These are phyloP conservation scores for Drosophila pseudoobscura DNA, from an alignment of 1,140 invertebrate genomes.

Conservation along the genomic window DNA sequence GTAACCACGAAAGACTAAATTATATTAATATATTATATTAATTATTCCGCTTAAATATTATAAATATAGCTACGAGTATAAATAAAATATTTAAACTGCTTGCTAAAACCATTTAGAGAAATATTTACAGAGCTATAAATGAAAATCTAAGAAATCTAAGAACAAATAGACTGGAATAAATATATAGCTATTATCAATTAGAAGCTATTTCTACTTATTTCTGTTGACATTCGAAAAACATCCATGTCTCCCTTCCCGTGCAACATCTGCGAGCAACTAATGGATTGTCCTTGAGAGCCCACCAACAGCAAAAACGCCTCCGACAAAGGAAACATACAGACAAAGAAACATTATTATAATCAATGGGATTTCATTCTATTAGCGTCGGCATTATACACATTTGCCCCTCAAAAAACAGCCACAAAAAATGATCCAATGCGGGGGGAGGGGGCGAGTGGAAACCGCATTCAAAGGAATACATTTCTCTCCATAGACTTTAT, in stretches of 20 bases:
- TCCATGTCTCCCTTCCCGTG: not conserved
- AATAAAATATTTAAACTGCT: no score
- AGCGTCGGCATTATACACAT: conserved; percentile 43
- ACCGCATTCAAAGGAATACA: conserved; percentile 54
- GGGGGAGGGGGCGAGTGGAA: conserved; percentile 25
- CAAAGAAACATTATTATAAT: conserved; percentile 63
- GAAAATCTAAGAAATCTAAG: not conserved
- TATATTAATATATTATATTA: no score
- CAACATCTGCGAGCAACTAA: conserved; percentile 32
- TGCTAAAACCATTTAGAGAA: no score
- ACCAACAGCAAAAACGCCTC: conserved; percentile 7
- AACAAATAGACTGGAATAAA: not conserved
- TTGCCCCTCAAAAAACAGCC: conserved; percentile 42
- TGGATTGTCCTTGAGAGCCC: conserved; percentile 40
- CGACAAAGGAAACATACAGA: conserved; percentile 37
- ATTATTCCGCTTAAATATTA: no score
- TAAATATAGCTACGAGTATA: no score
- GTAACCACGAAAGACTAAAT: not conserved
- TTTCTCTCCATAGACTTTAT: conserved; percentile 64
- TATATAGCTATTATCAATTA: conserved; percentile 1
- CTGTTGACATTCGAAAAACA: conserved; percentile 14
- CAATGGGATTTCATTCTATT: conserved; percentile 69
- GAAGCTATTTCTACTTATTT: conserved; percentile 5
- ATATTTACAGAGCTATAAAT: no score
- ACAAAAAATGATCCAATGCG: conserved; percentile 35